Evolutionary conservation across 2,888 invertebrate genomes (phyloP), one percentile per base, ranked within the genome.

Genomic region (Papilio gigon): DNA sequence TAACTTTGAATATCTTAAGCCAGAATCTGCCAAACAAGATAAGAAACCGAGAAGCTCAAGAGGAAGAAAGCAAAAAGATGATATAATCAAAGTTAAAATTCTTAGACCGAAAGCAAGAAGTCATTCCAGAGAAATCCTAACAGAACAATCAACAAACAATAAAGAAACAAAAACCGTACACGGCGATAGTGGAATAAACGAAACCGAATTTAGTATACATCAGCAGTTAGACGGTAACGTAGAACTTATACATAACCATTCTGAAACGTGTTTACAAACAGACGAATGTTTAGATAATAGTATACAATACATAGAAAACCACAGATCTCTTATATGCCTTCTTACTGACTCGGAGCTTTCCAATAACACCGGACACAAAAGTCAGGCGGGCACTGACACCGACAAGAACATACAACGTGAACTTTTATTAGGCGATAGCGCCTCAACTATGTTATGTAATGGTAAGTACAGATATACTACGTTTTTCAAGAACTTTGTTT

Each of bases 61-160:
- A 76, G 73, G 70, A 4, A 82, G 71, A 71, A 82, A 76, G 62
- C 89, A 88, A 75, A 89, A 88, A 75, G 86, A 69, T 0, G 50
- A 90, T 62, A 71, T 90, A 0, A 90, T 91, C 20, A 89, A 85
- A 82, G 90, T 91, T 0, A 91, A 92, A 83, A 90, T 91, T 74
- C 71, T 78, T 11, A 85, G 82, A 69, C 90, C 90, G 1, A 83
- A 76, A 65, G 69, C 53, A 14, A 81, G 81, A 74, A 76, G 30
- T 33, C 11, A 33, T 59, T 12, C 71, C 62, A 68, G 68, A 17
- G 72, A 73, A 22, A 75, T 73, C 35, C 71, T 65, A 63, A 66
- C 71, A 27, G 27, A 50, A 56, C 69, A 68, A 11, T 63, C 33
- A 44, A 58, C 25, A 6, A 14, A 63, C 25, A 70, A 73, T 17